Base-by-base conservation (phyloP, 2,797 vertebrate genomes). In the Peromyscus eremicus region DNA sequence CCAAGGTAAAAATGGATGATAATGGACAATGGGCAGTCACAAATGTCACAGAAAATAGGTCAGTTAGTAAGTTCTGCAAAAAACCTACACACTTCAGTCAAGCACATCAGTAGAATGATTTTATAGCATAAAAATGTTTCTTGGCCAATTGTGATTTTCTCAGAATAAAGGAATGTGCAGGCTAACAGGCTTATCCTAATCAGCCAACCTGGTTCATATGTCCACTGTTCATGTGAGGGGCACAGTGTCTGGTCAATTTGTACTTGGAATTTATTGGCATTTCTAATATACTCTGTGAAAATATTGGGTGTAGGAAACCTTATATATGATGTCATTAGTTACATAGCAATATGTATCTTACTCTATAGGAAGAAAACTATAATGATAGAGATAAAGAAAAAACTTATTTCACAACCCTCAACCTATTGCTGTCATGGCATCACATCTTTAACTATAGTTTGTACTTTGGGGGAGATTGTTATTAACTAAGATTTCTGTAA, bases 191-290 rank as follows among this genome's bases (percentile, higher is more conserved):
- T 97, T 97, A 97, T 98, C 98, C 97, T 97, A 92, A 97, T 99
- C 98, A 99, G 98, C 99, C 98, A 97, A 99, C 98, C 60, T 99
- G 99, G 98, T 99, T 99, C 99, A 99, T 99, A 97, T 99, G 99
- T 98, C 99, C 99, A 49, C 98, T 99, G 98, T 99, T 99, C 98
- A 99, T 99, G 97, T 99, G 99, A 98, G 99, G 99, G 94, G 98
- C 98, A 99, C 99, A 99, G 88, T 98, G 98, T 98, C 99, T 98
- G 98, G 99, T 99, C 99, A 99, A 49, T 68, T 46, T 49, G 60
- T 46, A 5, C 10, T 57, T 81, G 19, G 1, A 57, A 57, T n/a
- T 57, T 40, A 60, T 11, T 60, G 23, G 6, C 55, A 60, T 14
- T 82, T 82, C 21, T 82, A 82, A 27, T 40, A 82, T 25, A 60